Conservation (phyloP, 2,113 vertebrate species). For the Heterocephalus glaber region DNA sequence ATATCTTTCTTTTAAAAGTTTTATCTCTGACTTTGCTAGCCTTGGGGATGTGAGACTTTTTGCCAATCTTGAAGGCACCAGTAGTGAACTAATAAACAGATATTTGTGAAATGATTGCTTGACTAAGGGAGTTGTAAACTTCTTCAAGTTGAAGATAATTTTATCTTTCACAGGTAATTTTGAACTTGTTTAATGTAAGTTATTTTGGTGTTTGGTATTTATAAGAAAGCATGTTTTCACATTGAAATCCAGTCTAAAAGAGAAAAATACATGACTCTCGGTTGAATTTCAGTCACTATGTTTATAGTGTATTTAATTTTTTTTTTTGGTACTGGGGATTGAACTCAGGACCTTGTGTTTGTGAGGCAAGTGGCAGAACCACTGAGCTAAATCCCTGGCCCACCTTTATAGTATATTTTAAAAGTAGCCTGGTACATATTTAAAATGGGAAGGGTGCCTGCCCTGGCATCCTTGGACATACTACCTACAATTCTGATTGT, state of each 20-base stretch:
- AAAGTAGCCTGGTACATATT: constrained; percentile 18
- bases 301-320: constrained; percentile 19
- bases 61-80: not conserved
- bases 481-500: constrained; percentile 11
- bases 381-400: too few species aligned
- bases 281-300: constrained; percentile 18
- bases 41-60: not conserved
- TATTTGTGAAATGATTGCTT: constrained; percentile 33
- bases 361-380: too few species aligned
- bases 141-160: not conserved
- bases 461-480: not conserved
- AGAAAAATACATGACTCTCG: not conserved
- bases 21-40: constrained; percentile 37
- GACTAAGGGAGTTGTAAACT: not conserved
- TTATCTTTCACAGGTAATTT: constrained; percentile 52
- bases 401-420: constrained; percentile 35
- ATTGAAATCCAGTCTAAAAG: constrained; percentile 47
- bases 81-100: not conserved
- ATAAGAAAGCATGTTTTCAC: constrained; percentile 34
- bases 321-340: too few species aligned
- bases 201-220: constrained; percentile 56
- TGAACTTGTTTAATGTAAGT: constrained; percentile 41
- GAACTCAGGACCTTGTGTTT: too few species aligned
- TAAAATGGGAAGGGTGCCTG: constrained; percentile 28
- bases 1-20: constrained; percentile 41